phyloP scores from a whole-genome alignment of 2,888 invertebrate genomes.

The Polymixis flavicincta region DNA sequence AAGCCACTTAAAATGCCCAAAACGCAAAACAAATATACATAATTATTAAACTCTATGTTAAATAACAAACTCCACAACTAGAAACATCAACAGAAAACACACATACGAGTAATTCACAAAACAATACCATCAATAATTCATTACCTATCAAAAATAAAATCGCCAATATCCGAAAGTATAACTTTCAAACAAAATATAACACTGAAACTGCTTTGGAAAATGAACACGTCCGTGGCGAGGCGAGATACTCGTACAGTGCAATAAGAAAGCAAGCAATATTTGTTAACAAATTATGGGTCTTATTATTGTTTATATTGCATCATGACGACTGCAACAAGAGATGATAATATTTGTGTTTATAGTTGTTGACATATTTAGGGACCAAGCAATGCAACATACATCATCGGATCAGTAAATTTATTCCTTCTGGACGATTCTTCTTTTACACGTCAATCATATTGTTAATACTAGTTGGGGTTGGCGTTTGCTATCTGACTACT shows the following conservation, averaged over 20 bases:
- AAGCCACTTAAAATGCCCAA: not conserved
- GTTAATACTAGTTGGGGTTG: too few species aligned
- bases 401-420: not conserved
- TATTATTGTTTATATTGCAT: slow-evolving; percentile 19
- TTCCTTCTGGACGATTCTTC: not conserved
- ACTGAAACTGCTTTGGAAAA: slow-evolving; percentile 16
- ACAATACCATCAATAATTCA: slow-evolving; percentile 40
- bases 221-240: slow-evolving; percentile 26
- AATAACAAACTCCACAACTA: slow-evolving; percentile 9
- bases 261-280: slow-evolving; percentile 7
- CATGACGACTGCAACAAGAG: not conserved
- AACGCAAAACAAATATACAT: not conserved
- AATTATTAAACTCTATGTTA: not conserved
- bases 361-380: not conserved
- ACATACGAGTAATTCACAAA: slow-evolving; percentile 42
- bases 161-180: slow-evolving; percentile 2
- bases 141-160: slow-evolving; percentile 44
- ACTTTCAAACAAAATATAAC: slow-evolving; percentile 26
- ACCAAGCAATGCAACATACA: not conserved
- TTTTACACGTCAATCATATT: too few species aligned
- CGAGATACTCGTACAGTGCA: not conserved
- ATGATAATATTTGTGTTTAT: slow-evolving; percentile 22
- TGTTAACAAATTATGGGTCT: not conserved
- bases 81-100: slow-evolving; percentile 11
- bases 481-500: too few species aligned